Evolutionary conservation across 2,797 vertebrate genomes (phyloP), one percentile per base, ranked within the genome.

Genomic region (Knipowitschia caucasica): DNA sequence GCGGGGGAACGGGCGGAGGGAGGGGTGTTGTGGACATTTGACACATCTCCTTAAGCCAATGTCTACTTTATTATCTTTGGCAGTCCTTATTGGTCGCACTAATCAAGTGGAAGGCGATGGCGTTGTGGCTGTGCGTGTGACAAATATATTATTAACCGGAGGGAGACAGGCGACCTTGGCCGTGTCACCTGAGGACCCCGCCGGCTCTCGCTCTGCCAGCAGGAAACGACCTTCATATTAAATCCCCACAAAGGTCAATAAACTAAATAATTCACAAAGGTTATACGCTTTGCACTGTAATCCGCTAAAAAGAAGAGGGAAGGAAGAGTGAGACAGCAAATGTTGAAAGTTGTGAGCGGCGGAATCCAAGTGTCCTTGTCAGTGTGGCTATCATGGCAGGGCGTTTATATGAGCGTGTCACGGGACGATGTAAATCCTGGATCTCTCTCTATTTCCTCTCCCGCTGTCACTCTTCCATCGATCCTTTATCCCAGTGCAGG

Each of bases 261-360:
- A 88, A 90, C 89, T 92, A 92, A 91, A 91, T 92, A 89, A 91
- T 92, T 91, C 90, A 91, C 88, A 90, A 90, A 91, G 89, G 91
- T 90, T 88, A 86, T 79, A 77, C 45, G 60, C 78, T 87, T 87
- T 88, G 78, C 68, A 68, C 83, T 83, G 83, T 87, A 89, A 89
- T 86, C 82, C 69, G 85, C 82, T 71, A 54, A 83, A 83, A 66
- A 77, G 62, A 60, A 66, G 44, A 50, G 53, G 45, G 45, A 9
- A 44, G 64, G 52, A 53, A 62, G 69, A 62, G 57, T 17, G 66
- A 78, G 72, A 78, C 59, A 69, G 68, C 77, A 81, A 81, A 88
- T 85, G 75, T 83, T 81, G 85, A 74, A 83, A 89, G 75, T 82
- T 83, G 69, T 64, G 69, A 73, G 71, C 71, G 36, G 70, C 77